Conservation (phyloP, 2,888 invertebrate genomes). For the Mycalesis mineus region DNA sequence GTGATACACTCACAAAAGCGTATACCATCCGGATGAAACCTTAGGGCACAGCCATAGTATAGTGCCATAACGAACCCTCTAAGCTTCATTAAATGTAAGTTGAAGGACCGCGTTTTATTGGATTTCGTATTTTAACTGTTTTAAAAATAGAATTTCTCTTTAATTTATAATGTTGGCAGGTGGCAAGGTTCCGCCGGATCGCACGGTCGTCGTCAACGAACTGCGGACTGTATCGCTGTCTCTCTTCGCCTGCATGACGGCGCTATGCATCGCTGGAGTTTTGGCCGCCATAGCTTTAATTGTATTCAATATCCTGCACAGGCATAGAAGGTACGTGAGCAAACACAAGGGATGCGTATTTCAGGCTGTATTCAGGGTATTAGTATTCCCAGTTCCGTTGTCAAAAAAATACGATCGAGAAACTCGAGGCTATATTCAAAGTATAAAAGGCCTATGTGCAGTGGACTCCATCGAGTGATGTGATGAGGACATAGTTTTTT, state of each 20-base stretch:
- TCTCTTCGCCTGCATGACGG: conserved; percentile 95
- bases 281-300: conserved; percentile 90
- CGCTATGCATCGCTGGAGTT: conserved; percentile 93
- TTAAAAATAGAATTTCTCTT: not conserved
- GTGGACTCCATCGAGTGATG: too few relatives aligned
- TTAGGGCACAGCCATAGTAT: too few relatives aligned
- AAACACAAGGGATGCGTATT: not conserved
- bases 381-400: too few relatives aligned
- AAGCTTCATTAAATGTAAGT: too few relatives aligned
- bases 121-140: not conserved
- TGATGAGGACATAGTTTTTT: too few relatives aligned
- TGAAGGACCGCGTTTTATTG: not conserved
- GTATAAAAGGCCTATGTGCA: too few relatives aligned
- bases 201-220: conserved; percentile 91
- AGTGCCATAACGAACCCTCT: too few relatives aligned
- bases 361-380: too few relatives aligned
- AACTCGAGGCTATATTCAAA: too few relatives aligned
- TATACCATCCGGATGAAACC: too few relatives aligned
- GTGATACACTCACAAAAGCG: too few relatives aligned
- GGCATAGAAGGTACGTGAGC: conserved; percentile 88
- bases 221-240: conserved; percentile 92
- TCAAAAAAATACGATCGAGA: too few relatives aligned
- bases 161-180: conserved; percentile 62
- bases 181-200: conserved; percentile 94
- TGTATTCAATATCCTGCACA: conserved; percentile 94